A percentile compares a stretch with the other conserved stretches of the same genome.
phyloP scores from a whole-genome alignment of 2,888 invertebrate genomes.

The Pachliopta kotzebuea region DNA sequence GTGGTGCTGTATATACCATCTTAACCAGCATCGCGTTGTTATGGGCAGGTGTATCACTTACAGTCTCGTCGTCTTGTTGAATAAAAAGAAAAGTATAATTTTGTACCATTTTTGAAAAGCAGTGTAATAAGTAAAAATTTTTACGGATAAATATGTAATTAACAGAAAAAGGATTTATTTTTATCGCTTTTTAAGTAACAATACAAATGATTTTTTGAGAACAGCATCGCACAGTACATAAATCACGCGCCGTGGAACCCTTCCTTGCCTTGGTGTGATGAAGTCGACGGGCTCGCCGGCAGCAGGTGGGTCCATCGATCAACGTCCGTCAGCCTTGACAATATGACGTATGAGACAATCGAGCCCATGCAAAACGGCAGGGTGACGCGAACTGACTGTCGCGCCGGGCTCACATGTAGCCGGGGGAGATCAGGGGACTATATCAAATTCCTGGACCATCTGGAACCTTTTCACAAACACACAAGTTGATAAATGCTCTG shows the following conservation, averaged over 20 bases:
- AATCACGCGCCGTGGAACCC: conserved; percentile 30
- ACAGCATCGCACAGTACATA: conserved; percentile 14
- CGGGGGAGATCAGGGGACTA: background rate
- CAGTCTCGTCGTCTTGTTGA: too few species aligned
- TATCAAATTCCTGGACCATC: too few species aligned
- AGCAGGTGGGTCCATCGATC: conserved; percentile 75
- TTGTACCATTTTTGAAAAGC: too few species aligned
- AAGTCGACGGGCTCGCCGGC: conserved; percentile 47
- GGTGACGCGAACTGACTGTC: conserved; percentile 48
- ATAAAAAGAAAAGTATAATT: too few species aligned
- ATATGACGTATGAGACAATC: conserved; percentile 79
- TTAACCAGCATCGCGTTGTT: too few species aligned
- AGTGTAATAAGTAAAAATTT: background rate
- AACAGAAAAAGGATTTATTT: background rate
- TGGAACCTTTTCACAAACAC: too few species aligned
- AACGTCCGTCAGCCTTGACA: conserved; percentile 65
- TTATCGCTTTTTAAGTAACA: conserved; percentile 1
- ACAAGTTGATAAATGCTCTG: too few species aligned
- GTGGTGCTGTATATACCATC: too few species aligned
- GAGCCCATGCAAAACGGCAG: conserved; percentile 65
- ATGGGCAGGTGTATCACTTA: too few species aligned
- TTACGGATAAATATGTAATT: background rate
- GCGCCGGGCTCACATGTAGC: conserved; percentile 46
- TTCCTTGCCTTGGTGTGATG: conserved; percentile 29
- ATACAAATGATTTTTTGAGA: conserved; percentile 16